Base-by-base conservation (phyloP, 2,888 invertebrate species). In the Brachypterus glaber region DNA sequence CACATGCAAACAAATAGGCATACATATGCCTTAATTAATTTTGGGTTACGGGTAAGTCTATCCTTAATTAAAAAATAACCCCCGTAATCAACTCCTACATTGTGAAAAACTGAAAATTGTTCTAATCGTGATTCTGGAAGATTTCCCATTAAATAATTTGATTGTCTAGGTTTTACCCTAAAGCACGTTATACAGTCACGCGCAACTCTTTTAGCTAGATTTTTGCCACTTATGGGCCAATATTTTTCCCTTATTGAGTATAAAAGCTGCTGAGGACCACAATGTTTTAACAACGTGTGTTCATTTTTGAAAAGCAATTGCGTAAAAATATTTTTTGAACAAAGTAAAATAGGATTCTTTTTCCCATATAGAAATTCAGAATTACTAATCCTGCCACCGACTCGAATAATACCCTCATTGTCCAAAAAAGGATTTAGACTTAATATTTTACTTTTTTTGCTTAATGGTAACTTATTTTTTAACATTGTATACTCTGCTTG, bases 1-100 rank as follows among this genome's bases (percentile, higher is more conserved):
- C 12, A 7, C 9, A 37, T 27, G 24, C 35, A 38, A 16, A 35
- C 17, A 27, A 38, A 38, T 38, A 37, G 13, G 11, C 38, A 38
- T 17, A 35, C 14, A 35, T 38, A 38, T 3, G 16, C 24, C 26
- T 38, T 37, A 3, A 16, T 14, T 11, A 25, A 17, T 37, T 37
- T 11, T 9, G 15, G 7, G 9, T 17, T 25, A 17, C 17, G 33
- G 16, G 8, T 7, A 31, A 31, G 5, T 29, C 34, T 5, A 11
- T 34, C 30, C 4, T 16, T 8, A 14, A 36, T 16, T 2, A 11
- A 33, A 24, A 36, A 18, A 9, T 5, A 29, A 11, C 36, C 36
- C 2, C 5, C 17, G 31, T 36, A 36, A 24, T 36, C 36, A 12
- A 36, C 13, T 3, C 31, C 36, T 3, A 16, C 4, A 13, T 33